Evolutionary conservation across 2,797 vertebrate genomes (phyloP).

Genomic region (Eulemur mongoz): DNA sequence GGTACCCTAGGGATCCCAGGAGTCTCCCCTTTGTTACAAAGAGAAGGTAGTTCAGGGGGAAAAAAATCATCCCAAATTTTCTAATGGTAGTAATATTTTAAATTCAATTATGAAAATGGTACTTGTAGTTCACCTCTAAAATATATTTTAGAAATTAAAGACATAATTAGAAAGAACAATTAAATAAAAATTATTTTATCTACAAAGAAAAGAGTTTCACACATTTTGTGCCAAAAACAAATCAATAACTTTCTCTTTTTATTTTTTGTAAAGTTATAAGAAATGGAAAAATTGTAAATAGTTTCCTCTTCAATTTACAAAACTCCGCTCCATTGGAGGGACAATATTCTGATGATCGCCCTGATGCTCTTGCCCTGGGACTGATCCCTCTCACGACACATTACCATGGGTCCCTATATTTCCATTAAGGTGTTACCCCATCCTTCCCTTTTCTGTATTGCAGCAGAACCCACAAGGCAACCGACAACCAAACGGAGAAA

Average conservation of each 20-base stretch:
- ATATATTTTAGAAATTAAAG: background rate
- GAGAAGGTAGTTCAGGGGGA: background rate
- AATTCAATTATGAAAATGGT: background rate
- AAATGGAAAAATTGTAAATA: background rate
- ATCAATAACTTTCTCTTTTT: background rate
- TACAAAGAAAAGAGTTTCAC: background rate
- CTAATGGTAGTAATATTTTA: background rate
- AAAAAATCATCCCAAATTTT: background rate
- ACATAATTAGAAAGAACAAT: background rate
- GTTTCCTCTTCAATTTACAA: background rate
- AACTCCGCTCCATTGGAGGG: accelerated
- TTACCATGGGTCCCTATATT: background rate
- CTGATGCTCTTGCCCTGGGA: background rate
- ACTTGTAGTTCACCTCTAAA: background rate
- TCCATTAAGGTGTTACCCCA: background rate
- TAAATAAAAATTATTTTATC: background rate
- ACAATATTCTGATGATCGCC: accelerated
- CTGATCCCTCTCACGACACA: background rate
- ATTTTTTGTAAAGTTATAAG: background rate
- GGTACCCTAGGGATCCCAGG: background rate
- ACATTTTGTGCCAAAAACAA: background rate
- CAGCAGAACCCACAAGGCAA: constrained; percentile 98
- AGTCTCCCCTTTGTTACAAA: background rate
- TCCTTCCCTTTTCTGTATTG: constrained; percentile 46
- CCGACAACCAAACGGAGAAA: constrained; percentile 98